Evolutionary conservation across 2,113 vertebrate genomes (phyloP).

Genomic region (Bothrops jararaca): DNA sequence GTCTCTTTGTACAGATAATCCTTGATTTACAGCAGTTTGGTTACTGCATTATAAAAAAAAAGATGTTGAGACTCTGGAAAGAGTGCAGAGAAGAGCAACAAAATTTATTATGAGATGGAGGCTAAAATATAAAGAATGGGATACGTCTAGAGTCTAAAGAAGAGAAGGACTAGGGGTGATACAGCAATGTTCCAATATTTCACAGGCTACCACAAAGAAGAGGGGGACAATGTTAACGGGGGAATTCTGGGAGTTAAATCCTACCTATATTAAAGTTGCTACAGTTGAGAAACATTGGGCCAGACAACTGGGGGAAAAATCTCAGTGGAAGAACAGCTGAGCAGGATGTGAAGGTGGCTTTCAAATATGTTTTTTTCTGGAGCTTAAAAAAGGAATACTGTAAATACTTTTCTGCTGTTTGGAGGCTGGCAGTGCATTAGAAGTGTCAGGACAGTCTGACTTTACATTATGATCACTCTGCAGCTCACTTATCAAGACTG

Average conservation of each 20-base stretch:
- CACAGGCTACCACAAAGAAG: too few species aligned
- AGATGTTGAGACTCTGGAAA: too few species aligned
- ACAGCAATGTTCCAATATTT: too few species aligned
- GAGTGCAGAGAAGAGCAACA: too few species aligned
- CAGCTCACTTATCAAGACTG: neutral
- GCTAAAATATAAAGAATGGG: too few species aligned
- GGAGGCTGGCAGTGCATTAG: neutral
- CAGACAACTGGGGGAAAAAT: neutral
- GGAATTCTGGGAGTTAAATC: neutral
- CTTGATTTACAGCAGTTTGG: too few species aligned
- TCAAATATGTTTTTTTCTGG: neutral
- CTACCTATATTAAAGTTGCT: neutral
- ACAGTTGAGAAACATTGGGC: neutral
- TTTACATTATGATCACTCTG: neutral
- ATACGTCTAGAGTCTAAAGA: too few species aligned
- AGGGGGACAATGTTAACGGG: too few species aligned
- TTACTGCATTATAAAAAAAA: too few species aligned
- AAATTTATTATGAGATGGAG: too few species aligned
- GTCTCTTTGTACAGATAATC: too few species aligned
- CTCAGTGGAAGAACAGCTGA: neutral
- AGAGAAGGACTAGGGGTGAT: too few species aligned
- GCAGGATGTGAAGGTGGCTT: neutral
- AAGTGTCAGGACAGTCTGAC: neutral
- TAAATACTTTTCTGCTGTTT: neutral
- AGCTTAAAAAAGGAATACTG: neutral